Evolutionary conservation across 2,888 invertebrate species (phyloP), one percentile per base, ranked within the genome.

Genomic region (Conops quadrifasciatus): DNA sequence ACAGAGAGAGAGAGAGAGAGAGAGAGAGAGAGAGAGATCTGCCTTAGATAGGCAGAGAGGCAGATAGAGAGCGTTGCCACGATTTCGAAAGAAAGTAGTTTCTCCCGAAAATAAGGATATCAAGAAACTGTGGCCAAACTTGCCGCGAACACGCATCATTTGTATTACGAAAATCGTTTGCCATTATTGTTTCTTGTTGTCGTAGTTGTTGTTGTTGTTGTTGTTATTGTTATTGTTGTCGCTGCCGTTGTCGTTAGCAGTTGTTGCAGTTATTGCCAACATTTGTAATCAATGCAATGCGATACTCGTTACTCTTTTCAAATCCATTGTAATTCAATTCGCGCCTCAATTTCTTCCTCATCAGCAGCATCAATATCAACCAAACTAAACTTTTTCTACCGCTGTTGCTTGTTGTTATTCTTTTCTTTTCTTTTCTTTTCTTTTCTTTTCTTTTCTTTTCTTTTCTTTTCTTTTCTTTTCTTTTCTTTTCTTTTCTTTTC

Each of bases 241-340:
- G 11, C 15, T 13, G 36, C 21, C 26, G 56, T 56, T 49, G 45
- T 60, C 49, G 67, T 67, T 49, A n/a, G n/a, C n/a, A n/a, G 28
- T 60, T 59, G 59, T 59, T 51, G 47, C 51, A 21, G 49, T 28
- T 19, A 36, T 56, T 24, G 60, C n/a, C 49, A 53, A 47, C 59
- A 62, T 68, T 68, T 62, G 68, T 68, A 68, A 68, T 68, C 68
- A 68, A 68, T 60, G 68, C 68, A 21, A 45, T n/a, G 11, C 53
- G n/a, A 3, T 36, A 36, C 19, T 28, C 28, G 68, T 49, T 51
- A 68, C 62, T 68, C 68, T 60, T 49, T 68, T 51, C 49, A 68
- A 62, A 62, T 49, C 62, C 51, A 68, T 68, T 68, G 68, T 68
- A 68, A 68, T 68, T 68, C 68, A 68, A 68, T 68, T 68, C 68